Evolutionary conservation across 2,888 invertebrate species (phyloP).

Genomic region (Stenurella melanura): DNA sequence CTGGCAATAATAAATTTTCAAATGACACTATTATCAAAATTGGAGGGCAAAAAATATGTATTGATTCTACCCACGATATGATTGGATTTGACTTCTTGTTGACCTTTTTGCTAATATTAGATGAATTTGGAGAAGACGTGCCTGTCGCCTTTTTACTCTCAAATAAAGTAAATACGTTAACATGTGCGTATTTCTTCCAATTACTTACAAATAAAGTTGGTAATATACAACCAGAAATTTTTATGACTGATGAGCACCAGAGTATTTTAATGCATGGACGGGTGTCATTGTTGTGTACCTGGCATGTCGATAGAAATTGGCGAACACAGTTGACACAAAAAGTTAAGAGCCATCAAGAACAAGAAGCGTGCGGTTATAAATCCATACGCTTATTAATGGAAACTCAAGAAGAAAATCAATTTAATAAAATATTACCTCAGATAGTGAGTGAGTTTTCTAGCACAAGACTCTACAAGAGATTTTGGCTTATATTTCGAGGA

Average conservation of each 20-base stretch:
- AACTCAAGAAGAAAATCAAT: neutral
- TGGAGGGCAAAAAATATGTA: slow-evolving; percentile 34
- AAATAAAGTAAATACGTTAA: slow-evolving; percentile 35
- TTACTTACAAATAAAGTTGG: neutral
- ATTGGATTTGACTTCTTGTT: slow-evolving; percentile 42
- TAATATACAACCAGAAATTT: neutral
- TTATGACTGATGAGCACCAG: neutral
- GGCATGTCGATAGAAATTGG: slow-evolving; percentile 10
- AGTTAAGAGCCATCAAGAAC: slow-evolving; percentile 1
- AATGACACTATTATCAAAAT: neutral
- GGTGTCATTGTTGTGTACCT: neutral
- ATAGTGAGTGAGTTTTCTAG: neutral
- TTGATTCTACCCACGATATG: slow-evolving; percentile 44
- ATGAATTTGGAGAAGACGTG: slow-evolving; percentile 55
- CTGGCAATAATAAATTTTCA: slow-evolving; percentile 9
- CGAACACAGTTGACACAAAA: neutral
- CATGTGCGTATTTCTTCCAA: neutral
- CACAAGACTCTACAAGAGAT: neutral
- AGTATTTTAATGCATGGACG: neutral
- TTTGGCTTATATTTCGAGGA: slow-evolving; percentile 8
- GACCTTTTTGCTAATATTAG: slow-evolving; percentile 46
- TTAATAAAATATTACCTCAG: neutral
- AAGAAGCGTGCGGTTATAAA: neutral
- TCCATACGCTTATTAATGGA: slow-evolving; percentile 2
- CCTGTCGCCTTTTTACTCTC: slow-evolving; percentile 56